Percentiles rank a stretch among this genome's conserved stretches.
Evolutionary conservation across 2,888 invertebrate genomes (phyloP).

Genomic region (Pogonocherus hispidulus): DNA sequence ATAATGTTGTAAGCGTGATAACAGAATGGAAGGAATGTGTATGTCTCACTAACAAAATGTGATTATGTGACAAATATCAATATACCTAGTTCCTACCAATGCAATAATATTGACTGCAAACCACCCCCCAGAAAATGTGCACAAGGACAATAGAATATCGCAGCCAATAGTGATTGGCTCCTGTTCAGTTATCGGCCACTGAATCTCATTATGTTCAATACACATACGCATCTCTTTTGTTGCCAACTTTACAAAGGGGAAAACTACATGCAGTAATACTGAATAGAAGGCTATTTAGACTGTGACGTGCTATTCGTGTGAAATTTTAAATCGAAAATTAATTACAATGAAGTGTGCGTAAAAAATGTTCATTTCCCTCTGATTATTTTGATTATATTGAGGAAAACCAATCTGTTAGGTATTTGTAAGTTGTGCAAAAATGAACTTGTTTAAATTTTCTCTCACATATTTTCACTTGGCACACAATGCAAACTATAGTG

Average conservation of each 20-base stretch:
- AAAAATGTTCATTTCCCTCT: conserved; percentile 47
- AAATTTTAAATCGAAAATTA: conserved; percentile 58
- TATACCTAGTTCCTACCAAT: conserved; percentile 13
- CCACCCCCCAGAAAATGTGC: conserved; percentile 51
- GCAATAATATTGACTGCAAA: conserved; percentile 42
- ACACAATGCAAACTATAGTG: not conserved
- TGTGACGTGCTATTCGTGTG: conserved; percentile 56
- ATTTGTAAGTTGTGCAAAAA: not conserved
- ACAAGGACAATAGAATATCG: conserved; percentile 60
- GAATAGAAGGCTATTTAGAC: conserved; percentile 51
- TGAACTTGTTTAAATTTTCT: too few relatives aligned
- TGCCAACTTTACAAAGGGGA: conserved; percentile 54
- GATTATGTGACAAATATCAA: too few relatives aligned
- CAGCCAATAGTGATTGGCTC: conserved; percentile 64
- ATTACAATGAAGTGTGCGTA: conserved; percentile 56
- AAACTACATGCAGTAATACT: conserved; percentile 45
- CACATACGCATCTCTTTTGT: conserved; percentile 65
- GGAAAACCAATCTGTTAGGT: not conserved
- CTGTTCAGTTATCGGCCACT: conserved; percentile 61
- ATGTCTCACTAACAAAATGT: too few relatives aligned
- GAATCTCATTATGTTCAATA: conserved; percentile 63
- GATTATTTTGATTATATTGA: not conserved
- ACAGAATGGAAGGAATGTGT: too few relatives aligned
- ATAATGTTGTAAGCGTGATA: too few relatives aligned
- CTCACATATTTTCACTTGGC: not conserved